Evolutionary conservation across 1,140 invertebrate genomes (phyloP).

Genomic region (Ectropis grisescens): DNA sequence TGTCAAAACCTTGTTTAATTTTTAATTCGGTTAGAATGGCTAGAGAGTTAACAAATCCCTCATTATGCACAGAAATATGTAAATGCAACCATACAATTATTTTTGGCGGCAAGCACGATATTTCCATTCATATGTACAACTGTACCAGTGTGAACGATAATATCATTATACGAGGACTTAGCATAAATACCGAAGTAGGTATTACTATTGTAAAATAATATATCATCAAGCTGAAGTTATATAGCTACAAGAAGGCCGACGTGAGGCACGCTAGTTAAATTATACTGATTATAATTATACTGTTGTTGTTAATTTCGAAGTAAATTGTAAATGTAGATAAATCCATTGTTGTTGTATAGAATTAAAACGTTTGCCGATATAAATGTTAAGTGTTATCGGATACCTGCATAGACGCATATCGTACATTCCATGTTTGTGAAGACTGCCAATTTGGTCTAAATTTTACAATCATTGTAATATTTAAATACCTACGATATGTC

Average conservation of each 20-base stretch:
- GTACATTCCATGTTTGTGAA: constrained; percentile 69
- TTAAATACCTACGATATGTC: constrained; percentile 61
- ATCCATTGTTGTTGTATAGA: constrained; percentile 65
- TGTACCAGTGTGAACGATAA: too few species aligned
- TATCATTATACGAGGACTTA: too few species aligned
- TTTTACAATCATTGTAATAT: constrained; percentile 60
- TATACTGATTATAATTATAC: background rate
- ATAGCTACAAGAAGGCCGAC: background rate
- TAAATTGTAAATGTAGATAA: constrained; percentile 43
- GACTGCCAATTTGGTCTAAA: constrained; percentile 70
- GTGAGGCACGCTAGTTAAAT: constrained; percentile 5
- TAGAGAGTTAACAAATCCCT: too few species aligned
- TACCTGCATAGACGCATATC: constrained; percentile 69
- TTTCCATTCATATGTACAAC: too few species aligned
- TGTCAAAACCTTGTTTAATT: too few species aligned
- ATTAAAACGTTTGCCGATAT: constrained; percentile 53
- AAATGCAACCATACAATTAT: too few species aligned
- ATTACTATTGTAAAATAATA: too few species aligned
- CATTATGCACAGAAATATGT: too few species aligned
- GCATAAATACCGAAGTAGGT: too few species aligned
- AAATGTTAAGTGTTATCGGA: constrained; percentile 64
- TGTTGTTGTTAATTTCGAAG: constrained; percentile 32
- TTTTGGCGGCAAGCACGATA: too few species aligned
- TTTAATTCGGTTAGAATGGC: too few species aligned
- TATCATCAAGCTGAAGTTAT: too few species aligned